A percentile compares a stretch with the other conserved stretches of the same genome.
phyloP scores from a whole-genome alignment of 2,888 invertebrate species.

The Lottia gigantea region DNA sequence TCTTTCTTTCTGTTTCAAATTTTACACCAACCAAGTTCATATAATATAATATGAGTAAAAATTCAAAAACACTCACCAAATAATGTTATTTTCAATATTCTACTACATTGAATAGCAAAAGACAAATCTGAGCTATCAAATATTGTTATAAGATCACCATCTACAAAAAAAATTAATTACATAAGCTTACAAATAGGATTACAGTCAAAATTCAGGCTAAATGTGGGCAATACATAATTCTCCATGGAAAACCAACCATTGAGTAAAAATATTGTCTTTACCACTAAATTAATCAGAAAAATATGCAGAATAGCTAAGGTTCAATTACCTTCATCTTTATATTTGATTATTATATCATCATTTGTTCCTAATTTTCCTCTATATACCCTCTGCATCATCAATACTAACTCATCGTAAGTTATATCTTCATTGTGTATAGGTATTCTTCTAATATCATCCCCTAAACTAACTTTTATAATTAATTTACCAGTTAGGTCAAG shows the following conservation, averaged over 20 bases:
- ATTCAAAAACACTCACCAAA: conserved; percentile 68
- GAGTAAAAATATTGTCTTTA: too few species aligned
- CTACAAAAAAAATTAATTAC: conserved; percentile 67
- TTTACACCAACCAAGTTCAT: too few species aligned
- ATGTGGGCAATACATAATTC: background rate
- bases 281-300: too few species aligned
- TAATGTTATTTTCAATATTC: conserved; percentile 76
- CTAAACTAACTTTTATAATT: conserved; percentile 72
- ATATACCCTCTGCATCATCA: conserved; percentile 81
- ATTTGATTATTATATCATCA: conserved; percentile 79
- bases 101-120: conserved; percentile 78
- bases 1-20: too few species aligned
- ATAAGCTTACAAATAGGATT: background rate
- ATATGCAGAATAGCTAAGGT: too few species aligned
- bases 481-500: conserved; percentile 65
- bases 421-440: conserved; percentile 80
- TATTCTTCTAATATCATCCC: conserved; percentile 77
- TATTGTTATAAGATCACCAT: conserved; percentile 79
- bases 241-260: background rate
- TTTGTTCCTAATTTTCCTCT: conserved; percentile 74
- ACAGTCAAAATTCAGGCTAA: background rate
- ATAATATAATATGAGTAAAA: too few species aligned
- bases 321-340: conserved; percentile 76
- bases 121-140: conserved; percentile 78
- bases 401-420: conserved; percentile 75